Base-by-base conservation (phyloP, 2,797 vertebrate genomes). In the Enteromius treurensis region DNA sequence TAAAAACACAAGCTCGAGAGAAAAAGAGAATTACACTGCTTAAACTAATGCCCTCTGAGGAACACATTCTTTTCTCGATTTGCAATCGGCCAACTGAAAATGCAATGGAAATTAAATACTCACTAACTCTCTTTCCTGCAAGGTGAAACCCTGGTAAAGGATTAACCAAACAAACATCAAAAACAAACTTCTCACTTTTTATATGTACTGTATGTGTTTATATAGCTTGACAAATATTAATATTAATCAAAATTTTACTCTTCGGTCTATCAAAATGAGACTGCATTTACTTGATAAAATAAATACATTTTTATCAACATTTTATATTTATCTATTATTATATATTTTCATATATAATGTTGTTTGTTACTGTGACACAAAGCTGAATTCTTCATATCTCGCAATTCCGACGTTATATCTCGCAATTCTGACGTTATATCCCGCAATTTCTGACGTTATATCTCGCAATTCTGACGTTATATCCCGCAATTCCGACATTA, bases 101-200 rank as follows among this genome's bases (percentile, higher is more conserved):
- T 47, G 29, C 6, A 64, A 37, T 64, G 55, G 69, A 47, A 74
- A 81, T 64, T 2, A 3, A 73, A 81, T 26, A 49, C 19, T 62
- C 34, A 60, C 14, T 4, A 82, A 74, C 8, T 51, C 26, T 7
- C 13, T 49, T 64, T 51, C 45, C 45, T 79, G 62, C 29, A 8
- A 75, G 60, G 45, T 74, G 60, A 82, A 26, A 51, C 45, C 32
- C 15, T 29, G 2, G 42, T 29, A 26, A 58, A 42, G 34, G 14
- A 51, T 5, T 9, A 80, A 80, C 15, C 9, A 13, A 8, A 21
- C 32, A 69, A 45, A 60, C 49, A 21, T 42, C 5, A 21, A 42
- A 69, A 42, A n/a, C 15, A 23, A 53, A n/a, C 77, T 51, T 11
- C 19, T 51, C 10, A 34, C 10, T 40, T 40, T 77, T 60, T 3